Evolutionary conservation across 1,140 invertebrate species (phyloP), one percentile per base, ranked within the genome.

Genomic region (Lordiphosa clarofinis): DNA sequence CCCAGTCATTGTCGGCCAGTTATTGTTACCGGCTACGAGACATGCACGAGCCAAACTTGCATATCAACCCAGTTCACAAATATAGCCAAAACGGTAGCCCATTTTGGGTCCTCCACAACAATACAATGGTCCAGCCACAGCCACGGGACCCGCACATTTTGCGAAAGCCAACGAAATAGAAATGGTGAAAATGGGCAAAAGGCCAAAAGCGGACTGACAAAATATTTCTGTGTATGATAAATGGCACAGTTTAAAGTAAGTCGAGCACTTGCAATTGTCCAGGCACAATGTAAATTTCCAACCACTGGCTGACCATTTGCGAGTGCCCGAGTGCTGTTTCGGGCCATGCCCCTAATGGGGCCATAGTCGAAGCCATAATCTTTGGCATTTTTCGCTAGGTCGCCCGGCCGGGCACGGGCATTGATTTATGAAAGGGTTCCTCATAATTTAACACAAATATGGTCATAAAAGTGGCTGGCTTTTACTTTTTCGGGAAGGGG

Each of bases 391-490:
- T 75, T 70, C 39, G 69, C 55, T 79, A 78, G 73, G 75, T 74
- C 75, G 75, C 19, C 28, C 48, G 4, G 33, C 19, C 49, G 37
- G 37, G 8, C 24, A 1, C 24, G 24, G 4, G 36, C 37, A 42
- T 70, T 70, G 78, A 82, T 76, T 81, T 81, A 82, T 82, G 76
- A 69, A 81, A 81, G 72, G 76, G 76, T 46, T 9, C 62, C 63
- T 84, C 76, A 81, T 81, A 81, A 81, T 72, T 81, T 84, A 82
- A 62, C 67, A 56, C 76, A 81, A 81, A 82, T 81, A 81, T 81
- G 76, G 76, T 72, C 76, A 81, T 82, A 72, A 81, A 71, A 61
- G 76, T 82, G 28, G 62, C 65, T 79, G 43, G 65, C 65, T 82
- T 84, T 81, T 81, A 82, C 72, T 81, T 82, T 81, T 75, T 59